A percentile compares a stretch with the other conserved stretches of the same genome.
Conservation (phyloP, 2,888 invertebrate species). For the Ametastegia equiseti region DNA sequence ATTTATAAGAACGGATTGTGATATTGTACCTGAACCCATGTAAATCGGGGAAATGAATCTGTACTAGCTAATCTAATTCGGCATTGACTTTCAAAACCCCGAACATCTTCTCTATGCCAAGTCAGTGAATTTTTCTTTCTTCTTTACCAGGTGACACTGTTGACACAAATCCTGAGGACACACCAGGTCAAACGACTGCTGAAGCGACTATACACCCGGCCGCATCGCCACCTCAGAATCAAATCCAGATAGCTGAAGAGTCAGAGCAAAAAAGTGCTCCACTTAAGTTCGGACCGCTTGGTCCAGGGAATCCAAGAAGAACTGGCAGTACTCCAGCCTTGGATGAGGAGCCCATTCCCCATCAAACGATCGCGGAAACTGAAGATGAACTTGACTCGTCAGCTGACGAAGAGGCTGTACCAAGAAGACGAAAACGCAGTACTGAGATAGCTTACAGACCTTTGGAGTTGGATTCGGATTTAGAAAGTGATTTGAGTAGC, state of each 20-base stretch:
- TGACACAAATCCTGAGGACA: not conserved
- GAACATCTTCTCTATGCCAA: not conserved
- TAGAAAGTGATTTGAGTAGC: constrained; percentile 66
- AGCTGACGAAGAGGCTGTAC: constrained; percentile 63
- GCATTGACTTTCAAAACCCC: not conserved
- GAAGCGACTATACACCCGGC: not conserved
- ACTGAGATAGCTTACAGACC: constrained; percentile 67
- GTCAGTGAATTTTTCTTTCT: not conserved
- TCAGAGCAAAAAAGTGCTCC: constrained; percentile 25
- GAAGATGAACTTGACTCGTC: constrained; percentile 66
- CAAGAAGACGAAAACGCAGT: constrained; percentile 54
- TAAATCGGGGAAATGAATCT: not conserved
- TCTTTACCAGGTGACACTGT: not conserved
- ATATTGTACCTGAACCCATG: not conserved
- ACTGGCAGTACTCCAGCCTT: not conserved
- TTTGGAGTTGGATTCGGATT: constrained; percentile 71
- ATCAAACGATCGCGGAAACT: constrained; percentile 51
- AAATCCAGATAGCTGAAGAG: not conserved
- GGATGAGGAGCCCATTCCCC: not conserved
- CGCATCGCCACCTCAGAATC: not conserved
- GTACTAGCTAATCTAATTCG: not conserved
- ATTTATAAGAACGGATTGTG: not conserved
- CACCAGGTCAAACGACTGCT: not conserved
- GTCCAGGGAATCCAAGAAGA: constrained; percentile 63
- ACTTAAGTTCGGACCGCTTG: constrained; percentile 66